These are phyloP conservation scores for Euura lappo DNA, from an alignment of 1,140 invertebrate genomes.

Conservation along the genomic window DNA sequence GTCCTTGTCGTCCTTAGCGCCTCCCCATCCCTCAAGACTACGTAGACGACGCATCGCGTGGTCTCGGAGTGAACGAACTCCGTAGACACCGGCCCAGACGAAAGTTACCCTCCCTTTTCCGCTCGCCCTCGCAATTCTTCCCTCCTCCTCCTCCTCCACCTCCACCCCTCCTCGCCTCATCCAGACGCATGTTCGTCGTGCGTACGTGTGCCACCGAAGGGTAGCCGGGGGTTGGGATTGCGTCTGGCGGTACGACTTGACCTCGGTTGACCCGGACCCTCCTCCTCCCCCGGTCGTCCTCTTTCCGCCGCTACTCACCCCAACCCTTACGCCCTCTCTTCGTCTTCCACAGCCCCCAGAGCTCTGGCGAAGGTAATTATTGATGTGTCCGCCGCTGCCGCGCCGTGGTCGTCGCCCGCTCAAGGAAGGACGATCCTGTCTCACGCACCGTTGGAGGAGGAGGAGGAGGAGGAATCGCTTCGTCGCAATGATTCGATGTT, in stretches of 20 bases:
- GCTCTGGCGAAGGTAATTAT: slow-evolving; percentile 55
- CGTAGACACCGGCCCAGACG: slow-evolving; percentile 12
- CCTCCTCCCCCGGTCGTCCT: slow-evolving; percentile 11
- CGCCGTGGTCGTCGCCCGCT: slow-evolving; percentile 23
- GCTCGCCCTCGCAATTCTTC: background rate
- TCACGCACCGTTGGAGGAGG: background rate
- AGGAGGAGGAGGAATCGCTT: no score
- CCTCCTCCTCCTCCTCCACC: background rate
- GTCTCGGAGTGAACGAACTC: slow-evolving; percentile 25
- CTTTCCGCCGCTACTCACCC: background rate
- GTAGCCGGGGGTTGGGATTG: slow-evolving; percentile 35
- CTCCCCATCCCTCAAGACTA: background rate
- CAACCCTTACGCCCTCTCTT: slow-evolving; percentile 9
- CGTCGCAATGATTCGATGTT: no score
- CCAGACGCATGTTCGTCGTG: slow-evolving; percentile 33
- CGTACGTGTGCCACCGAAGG: slow-evolving; percentile 30
- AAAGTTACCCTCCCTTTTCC: slow-evolving; percentile 13
- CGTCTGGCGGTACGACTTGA: slow-evolving; percentile 60
- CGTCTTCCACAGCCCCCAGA: slow-evolving; percentile 6
- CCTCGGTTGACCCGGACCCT: slow-evolving; percentile 54
- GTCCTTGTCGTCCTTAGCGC: background rate
- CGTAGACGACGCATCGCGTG: background rate
- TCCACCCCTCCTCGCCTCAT: background rate
- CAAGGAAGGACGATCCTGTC: background rate
- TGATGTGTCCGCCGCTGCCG: slow-evolving; percentile 55